Conservation (phyloP, 1,140 invertebrate species). For the Psix sp. region DNA sequence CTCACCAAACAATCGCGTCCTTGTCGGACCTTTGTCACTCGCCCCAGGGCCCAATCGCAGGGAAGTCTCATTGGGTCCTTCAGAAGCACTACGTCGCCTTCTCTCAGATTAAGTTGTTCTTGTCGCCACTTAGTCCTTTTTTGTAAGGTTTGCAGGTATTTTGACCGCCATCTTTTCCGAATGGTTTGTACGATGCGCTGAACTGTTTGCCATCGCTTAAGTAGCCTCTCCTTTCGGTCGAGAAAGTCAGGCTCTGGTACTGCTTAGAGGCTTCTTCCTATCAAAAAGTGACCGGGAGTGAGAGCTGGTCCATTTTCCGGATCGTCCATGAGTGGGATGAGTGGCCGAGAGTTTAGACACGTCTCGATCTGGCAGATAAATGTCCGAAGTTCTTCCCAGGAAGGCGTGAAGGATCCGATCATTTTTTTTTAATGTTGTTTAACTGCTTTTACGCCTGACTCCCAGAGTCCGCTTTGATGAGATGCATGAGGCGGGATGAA, state of each 20-base stretch:
- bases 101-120: neutral
- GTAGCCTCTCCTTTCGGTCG: neutral
- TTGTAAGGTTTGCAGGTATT: neutral
- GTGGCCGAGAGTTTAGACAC: neutral
- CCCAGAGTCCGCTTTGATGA: neutral
- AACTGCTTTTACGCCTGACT: neutral
- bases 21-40: neutral
- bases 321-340: neutral
- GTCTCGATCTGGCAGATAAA: constrained; percentile 51
- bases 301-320: neutral
- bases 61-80: too few relatives aligned
- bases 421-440: constrained; percentile 2
- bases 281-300: constrained; percentile 3
- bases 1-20: too few relatives aligned
- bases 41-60: neutral
- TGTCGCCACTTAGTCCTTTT: neutral
- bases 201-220: neutral
- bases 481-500: neutral
- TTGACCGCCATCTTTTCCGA: constrained; percentile 3
- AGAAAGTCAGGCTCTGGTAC: neutral
- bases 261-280: neutral
- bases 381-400: constrained; percentile 65
- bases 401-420: constrained; percentile 54
- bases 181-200: neutral
- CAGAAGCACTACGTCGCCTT: neutral